Percentiles rank a stretch among this genome's conserved stretches.
phyloP scores from a whole-genome alignment of 1,140 invertebrate species.

The Brachionus rubens region DNA sequence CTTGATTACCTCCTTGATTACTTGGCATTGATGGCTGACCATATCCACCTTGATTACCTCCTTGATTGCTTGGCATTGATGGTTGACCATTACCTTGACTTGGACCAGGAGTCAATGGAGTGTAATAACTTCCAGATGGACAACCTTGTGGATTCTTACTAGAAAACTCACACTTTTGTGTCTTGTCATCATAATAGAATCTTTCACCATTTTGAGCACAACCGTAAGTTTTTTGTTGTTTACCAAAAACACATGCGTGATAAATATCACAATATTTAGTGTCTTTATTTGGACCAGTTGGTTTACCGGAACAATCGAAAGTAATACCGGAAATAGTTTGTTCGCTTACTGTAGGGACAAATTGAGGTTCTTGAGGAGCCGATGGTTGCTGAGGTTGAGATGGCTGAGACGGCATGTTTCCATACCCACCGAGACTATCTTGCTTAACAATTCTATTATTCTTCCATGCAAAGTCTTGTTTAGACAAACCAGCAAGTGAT shows the following conservation, averaged over 20 bases:
- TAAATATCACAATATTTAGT: constrained; percentile 44
- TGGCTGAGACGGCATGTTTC: not conserved
- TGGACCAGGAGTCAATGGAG: not conserved
- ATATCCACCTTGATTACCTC: too few relatives aligned
- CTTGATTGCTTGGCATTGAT: not conserved
- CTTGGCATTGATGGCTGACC: not conserved
- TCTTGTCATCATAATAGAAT: constrained; percentile 46
- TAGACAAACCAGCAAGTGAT: not conserved
- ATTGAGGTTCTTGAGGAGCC: not conserved
- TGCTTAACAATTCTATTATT: constrained; percentile 23
- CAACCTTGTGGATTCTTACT: constrained; percentile 14
- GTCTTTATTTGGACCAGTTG: constrained; percentile 39
- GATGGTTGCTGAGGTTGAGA: not conserved
- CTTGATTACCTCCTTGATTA: not conserved
- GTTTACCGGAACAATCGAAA: constrained; percentile 34
- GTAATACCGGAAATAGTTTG: constrained; percentile 13
- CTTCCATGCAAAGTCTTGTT: constrained; percentile 15
- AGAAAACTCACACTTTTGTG: constrained; percentile 45
- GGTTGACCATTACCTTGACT: constrained; percentile 8
- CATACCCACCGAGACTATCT: not conserved
- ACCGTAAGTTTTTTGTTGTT: constrained; percentile 38
- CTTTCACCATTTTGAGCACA: constrained; percentile 44
- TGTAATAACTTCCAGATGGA: constrained; percentile 32
- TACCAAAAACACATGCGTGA: constrained; percentile 44
- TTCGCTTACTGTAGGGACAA: constrained; percentile 14